Base-by-base conservation (phyloP, 2,113 vertebrate genomes). In the Stictonetta naevosa region DNA sequence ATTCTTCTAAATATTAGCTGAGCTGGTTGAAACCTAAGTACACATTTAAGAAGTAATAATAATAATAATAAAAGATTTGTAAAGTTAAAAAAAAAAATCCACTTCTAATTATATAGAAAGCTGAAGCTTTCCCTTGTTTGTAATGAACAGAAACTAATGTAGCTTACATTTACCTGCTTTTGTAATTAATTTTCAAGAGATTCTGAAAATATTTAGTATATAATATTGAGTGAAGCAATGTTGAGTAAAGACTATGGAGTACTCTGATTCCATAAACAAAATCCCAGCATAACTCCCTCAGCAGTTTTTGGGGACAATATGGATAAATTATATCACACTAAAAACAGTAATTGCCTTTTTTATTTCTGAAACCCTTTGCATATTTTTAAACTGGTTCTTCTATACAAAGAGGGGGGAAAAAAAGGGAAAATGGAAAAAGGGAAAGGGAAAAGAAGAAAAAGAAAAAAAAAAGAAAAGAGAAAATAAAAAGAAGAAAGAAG, bases 1-100 rank as follows among this genome's bases (percentile, higher is more conserved):
- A 52, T 16, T 80, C 8, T 67, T 82, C 36, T 55, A 76, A 72
- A 78, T 48, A 62, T 34, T 75, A 82, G 25, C 10, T 87, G 69
- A 93, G 82, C 8, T 59, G 6, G 3, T 40, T 8, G 8, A 73
- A 95, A 90, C 5, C 8, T 52, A 76, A 86, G 25, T 10, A 66
- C 0, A 0, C 3, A 36, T 86, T 83, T 58, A 3, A 31, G 26
- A 80, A 73, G 10, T 17, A 59, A 72, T 40, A 18, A 0, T 10
- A 8, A 68, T 48, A 48, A 21, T 11, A 48, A 46, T 21, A 52
- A 83, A 13, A 58, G n/a, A 42, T 17, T 1, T 15, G 14, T 4
- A 52, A 60, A 31, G 1, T 36, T 87, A 1, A 53, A 40, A 67
- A 69, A 31, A 17, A 2, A 0, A 44, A 0, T 71, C 26, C 23